Evolutionary conservation across 2,113 vertebrate species (phyloP).

Genomic region (Lepidothrix coronata): DNA sequence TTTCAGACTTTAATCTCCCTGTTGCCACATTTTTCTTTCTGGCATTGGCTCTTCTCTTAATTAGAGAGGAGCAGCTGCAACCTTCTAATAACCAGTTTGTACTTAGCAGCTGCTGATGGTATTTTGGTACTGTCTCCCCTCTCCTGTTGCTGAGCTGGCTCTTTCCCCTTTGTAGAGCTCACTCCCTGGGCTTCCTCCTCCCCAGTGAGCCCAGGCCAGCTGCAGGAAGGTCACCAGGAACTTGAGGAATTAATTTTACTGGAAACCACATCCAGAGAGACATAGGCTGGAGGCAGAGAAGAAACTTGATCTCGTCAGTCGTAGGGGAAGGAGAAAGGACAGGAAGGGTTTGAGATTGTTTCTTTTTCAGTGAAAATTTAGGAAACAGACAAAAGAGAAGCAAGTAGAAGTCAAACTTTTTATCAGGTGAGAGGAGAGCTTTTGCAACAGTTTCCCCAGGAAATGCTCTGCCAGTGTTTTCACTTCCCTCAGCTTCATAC

Average conservation of each 20-base stretch:
- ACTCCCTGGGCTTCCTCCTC: background rate
- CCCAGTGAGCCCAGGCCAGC: background rate
- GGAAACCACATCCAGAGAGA: background rate
- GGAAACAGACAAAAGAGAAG: background rate
- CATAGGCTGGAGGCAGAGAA: background rate
- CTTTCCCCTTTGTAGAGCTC: background rate
- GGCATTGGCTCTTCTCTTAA: background rate
- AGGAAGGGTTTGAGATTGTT: background rate
- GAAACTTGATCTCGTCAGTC: background rate
- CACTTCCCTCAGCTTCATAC: accelerated
- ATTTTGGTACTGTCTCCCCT: background rate
- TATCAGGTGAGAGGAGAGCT: background rate
- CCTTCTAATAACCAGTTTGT: background rate
- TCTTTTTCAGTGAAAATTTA: background rate
- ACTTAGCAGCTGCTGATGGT: background rate
- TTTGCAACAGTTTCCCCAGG: background rate
- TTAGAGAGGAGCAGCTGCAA: conserved; percentile 15
- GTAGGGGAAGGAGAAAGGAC: background rate
- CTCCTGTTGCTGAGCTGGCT: background rate
- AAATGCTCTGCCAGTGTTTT: background rate
- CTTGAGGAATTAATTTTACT: background rate
- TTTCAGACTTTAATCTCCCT: background rate
- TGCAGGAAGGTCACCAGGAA: background rate
- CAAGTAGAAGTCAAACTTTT: background rate
- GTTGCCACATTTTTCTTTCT: background rate